A percentile compares a stretch with the other conserved stretches of the same genome.
These are phyloP conservation scores for Adelosebastes latens DNA, from an alignment of 2,797 vertebrate species.

Conservation along the genomic window DNA sequence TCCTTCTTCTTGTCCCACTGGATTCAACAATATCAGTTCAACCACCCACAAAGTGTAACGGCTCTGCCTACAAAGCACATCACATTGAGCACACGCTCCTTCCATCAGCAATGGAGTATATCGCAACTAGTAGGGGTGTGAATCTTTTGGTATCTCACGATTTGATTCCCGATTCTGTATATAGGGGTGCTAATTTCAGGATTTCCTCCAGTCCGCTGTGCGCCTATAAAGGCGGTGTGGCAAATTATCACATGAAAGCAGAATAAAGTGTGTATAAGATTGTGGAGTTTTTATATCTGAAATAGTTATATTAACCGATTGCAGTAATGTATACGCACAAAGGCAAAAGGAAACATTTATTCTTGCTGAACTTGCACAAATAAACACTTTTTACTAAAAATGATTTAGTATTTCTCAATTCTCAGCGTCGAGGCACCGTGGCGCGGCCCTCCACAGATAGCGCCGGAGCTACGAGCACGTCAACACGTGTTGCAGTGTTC, in stretches of 20 bases:
- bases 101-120: neutral
- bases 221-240: neutral
- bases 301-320: neutral
- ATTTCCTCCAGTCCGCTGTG: too few species aligned
- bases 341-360: neutral
- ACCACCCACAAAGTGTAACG: conserved; percentile 1
- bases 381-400: neutral
- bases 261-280: neutral
- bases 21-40: conserved; percentile 3
- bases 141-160: neutral
- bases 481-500: too few species aligned
- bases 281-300: too few species aligned
- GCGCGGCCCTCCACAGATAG: too few species aligned
- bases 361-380: neutral
- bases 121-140: neutral
- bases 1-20: neutral
- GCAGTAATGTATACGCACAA: neutral
- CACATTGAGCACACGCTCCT: neutral
- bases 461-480: too few species aligned
- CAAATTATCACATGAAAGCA: neutral
- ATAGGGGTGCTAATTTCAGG: too few species aligned
- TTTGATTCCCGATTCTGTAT: neutral
- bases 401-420: neutral
- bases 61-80: neutral
- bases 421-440: neutral